These are phyloP conservation scores for Oeneis ivallda DNA, from an alignment of 2,888 invertebrate species.

Conservation along the genomic window DNA sequence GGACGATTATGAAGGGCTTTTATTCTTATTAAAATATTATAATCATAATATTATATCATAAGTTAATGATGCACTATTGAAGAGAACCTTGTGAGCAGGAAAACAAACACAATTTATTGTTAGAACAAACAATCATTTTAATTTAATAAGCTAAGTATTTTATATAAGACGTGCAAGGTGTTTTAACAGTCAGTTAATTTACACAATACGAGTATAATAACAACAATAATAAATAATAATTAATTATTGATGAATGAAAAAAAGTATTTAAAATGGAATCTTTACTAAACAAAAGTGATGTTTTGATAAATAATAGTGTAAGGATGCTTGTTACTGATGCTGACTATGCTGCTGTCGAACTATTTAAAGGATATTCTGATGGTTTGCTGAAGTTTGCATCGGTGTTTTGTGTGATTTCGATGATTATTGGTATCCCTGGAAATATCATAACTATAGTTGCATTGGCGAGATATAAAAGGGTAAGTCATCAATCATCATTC, in stretches of 20 bases:
- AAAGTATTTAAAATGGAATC: neutral
- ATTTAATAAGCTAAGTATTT: neutral
- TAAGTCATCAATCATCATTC: too few species aligned
- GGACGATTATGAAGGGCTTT: too few species aligned
- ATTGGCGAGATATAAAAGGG: slow-evolving; percentile 88
- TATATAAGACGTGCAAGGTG: neutral
- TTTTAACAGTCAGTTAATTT: neutral
- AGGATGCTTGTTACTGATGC: slow-evolving; percentile 49
- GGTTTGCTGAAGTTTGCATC: slow-evolving; percentile 85
- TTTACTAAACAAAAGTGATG: neutral
- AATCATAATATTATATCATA: neutral
- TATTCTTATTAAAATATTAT: too few species aligned
- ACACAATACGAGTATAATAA: neutral
- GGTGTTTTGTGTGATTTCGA: slow-evolving; percentile 86
- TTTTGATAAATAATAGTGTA: slow-evolving; percentile 9
- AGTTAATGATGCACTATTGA: neutral
- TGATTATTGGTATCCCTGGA: slow-evolving; percentile 90
- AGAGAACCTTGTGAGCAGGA: slow-evolving; percentile 1
- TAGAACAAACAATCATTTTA: neutral
- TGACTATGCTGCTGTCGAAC: slow-evolving; percentile 60
- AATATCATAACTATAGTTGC: slow-evolving; percentile 90
- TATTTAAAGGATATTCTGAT: slow-evolving; percentile 86
- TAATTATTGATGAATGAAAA: neutral
- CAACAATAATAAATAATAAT: neutral
- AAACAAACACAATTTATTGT: neutral